phyloP scores from a whole-genome alignment of 1,140 invertebrate genomes.

The Maconellicoccus hirsutus region DNA sequence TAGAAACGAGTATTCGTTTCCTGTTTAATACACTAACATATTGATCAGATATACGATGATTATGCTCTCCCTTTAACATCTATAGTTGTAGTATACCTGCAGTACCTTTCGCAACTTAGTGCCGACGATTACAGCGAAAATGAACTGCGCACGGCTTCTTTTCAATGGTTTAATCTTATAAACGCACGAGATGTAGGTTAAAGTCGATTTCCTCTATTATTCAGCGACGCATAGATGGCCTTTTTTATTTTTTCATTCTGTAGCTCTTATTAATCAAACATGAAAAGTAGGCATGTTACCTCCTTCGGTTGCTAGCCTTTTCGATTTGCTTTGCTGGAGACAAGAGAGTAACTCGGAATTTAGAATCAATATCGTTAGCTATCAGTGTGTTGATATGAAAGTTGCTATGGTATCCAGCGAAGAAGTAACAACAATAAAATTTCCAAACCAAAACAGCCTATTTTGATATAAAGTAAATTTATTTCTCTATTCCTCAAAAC shows the following conservation, averaged over 20 bases:
- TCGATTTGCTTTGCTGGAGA: not conserved
- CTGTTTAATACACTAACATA: slow-evolving; percentile 19
- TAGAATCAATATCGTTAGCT: slow-evolving; percentile 15
- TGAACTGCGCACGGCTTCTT: not conserved
- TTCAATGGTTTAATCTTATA: not conserved
- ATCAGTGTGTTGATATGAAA: slow-evolving; percentile 9
- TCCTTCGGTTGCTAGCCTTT: not conserved
- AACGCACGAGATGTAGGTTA: not conserved
- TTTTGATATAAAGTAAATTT: not conserved
- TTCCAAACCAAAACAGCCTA: not conserved
- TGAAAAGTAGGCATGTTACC: not conserved
- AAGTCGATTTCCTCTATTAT: not conserved
- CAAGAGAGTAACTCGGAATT: not conserved
- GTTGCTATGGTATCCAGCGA: slow-evolving; percentile 1
- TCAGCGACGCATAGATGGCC: no score
- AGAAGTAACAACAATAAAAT: slow-evolving; percentile 2
- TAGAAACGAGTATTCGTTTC: slow-evolving; percentile 18
- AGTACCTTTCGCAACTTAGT: not conserved
- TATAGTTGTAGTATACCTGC: not conserved
- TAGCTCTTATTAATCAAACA: no score
- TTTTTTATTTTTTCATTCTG: no score
- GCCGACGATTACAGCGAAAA: not conserved
- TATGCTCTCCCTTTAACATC: slow-evolving; percentile 2
- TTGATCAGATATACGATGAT: slow-evolving; percentile 16
- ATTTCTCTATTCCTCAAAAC: no score